Evolutionary conservation across 1,140 invertebrate genomes (phyloP), one percentile per base, ranked within the genome.

Genomic region (Aphaenogaster rudis): DNA sequence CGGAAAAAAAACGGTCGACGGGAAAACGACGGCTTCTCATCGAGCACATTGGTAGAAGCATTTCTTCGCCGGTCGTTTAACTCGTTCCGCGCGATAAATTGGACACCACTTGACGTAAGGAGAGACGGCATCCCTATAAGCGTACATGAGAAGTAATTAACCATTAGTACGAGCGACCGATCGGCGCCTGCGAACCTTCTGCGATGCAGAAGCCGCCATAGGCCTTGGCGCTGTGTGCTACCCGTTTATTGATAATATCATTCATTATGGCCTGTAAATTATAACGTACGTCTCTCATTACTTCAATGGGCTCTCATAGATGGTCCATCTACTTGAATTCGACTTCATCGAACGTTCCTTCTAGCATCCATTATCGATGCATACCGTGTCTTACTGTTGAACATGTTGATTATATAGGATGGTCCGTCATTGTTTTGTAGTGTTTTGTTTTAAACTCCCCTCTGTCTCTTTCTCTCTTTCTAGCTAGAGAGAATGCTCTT

Each of bases 101-200:
- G 90, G 80, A 86, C 86, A 59, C 69, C 59, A 61, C 74, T 87
- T 82, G 88, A 78, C 86, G 93, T 93, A 93, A 94, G 88, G 69
- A 91, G 93, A 93, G 91, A 93, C 76, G 86, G 93, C 90, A 93
- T 87, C 93, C 93, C 88, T 93, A 93, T 85, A 93, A 93, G 91
- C 88, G 89, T 91, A 81, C 86, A 89, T 81, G 88, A 91, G 86
- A 80, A 92, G 79, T 91, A 93, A 93, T 94, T 93, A 94, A 84
- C 88, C 69, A 91, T 91, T 91, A 93, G 89, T 85, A 88, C 81
- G 77, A 79, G 87, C 86, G 91, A 91, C 90, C 77, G 89, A 92
- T 91, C 81, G 85, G 64, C 88, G 87, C 78, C 88, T 82, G 81
- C 61, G 74, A 63, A 69, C 54, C 28, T 78, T 78, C 39, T 28